A percentile compares a stretch with the other conserved stretches of the same genome.
phyloP scores from a whole-genome alignment of 2,113 vertebrate genomes.

The Rissa tridactyla region DNA sequence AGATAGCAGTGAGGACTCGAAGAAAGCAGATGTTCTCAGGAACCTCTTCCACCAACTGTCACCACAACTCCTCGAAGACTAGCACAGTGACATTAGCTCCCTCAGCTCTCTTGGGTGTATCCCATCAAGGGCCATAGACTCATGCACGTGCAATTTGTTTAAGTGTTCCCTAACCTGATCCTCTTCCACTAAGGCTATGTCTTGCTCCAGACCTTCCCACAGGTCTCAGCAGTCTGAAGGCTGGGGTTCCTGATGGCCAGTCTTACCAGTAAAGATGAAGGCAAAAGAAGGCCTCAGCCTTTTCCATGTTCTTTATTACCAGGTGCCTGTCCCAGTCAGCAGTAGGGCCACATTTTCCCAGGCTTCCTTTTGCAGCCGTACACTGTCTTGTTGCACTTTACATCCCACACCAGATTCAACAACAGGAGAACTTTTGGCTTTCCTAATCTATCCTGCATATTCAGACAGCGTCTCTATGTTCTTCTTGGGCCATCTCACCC shows the following conservation, averaged over 20 bases:
- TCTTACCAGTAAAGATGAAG: neutral
- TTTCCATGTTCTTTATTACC: neutral
- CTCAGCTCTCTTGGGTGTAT: neutral
- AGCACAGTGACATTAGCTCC: neutral
- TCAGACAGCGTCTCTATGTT: neutral
- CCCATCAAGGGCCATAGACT: neutral
- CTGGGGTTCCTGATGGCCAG: neutral
- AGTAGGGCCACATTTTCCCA: neutral
- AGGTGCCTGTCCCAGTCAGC: neutral
- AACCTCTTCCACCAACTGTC: neutral
- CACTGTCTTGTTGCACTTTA: accelerated
- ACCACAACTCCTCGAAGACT: neutral
- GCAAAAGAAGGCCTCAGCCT: neutral
- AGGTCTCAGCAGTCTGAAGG: neutral
- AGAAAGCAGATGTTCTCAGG: too few species aligned
- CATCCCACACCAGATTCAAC: neutral
- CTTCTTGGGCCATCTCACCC: neutral
- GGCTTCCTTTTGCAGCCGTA: neutral
- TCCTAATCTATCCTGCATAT: neutral
- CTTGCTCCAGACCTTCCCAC: neutral
- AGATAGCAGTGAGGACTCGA: neutral
- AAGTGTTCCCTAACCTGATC: neutral
- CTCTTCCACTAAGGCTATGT: neutral
- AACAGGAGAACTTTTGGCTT: neutral
- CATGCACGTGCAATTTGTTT: neutral